phyloP scores from a whole-genome alignment of 2,113 vertebrate genomes.

The Dasyprocta punctata region DNA sequence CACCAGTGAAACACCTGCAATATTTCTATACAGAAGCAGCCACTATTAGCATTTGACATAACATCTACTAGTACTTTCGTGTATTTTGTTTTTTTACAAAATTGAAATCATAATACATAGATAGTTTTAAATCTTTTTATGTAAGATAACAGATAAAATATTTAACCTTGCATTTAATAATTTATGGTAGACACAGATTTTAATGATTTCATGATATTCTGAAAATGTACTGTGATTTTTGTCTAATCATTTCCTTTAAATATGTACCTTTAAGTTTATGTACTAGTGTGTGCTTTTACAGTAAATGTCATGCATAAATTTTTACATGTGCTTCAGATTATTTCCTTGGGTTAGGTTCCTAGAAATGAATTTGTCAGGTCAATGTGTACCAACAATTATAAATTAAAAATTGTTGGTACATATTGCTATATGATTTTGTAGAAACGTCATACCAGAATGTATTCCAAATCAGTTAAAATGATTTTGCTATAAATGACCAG shows the following conservation, averaged over 20 bases:
- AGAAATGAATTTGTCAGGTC: conserved; percentile 5
- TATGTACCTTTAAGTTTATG: background rate
- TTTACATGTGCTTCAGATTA: conserved; percentile 9
- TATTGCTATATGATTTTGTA: background rate
- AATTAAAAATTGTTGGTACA: background rate
- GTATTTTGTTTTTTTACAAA: conserved; percentile 26
- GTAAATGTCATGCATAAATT: background rate
- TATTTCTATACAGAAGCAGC: background rate
- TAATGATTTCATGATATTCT: conserved; percentile 24
- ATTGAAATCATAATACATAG: background rate
- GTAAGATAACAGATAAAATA: background rate
- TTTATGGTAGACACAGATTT: background rate
- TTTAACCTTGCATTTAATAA: conserved; percentile 38
- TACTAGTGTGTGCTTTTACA: conserved; percentile 16
- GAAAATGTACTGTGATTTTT: background rate
- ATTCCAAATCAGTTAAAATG: background rate
- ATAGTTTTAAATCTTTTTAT: conserved; percentile 1
- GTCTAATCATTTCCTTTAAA: background rate
- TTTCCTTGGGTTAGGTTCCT: background rate
- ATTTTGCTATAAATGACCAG: background rate
- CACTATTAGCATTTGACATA: background rate
- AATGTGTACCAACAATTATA: background rate
- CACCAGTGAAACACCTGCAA: background rate
- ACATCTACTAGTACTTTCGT: background rate
- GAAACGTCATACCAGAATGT: background rate